Evolutionary conservation across 2,797 vertebrate species (phyloP).

Genomic region (Artibeus lituratus): DNA sequence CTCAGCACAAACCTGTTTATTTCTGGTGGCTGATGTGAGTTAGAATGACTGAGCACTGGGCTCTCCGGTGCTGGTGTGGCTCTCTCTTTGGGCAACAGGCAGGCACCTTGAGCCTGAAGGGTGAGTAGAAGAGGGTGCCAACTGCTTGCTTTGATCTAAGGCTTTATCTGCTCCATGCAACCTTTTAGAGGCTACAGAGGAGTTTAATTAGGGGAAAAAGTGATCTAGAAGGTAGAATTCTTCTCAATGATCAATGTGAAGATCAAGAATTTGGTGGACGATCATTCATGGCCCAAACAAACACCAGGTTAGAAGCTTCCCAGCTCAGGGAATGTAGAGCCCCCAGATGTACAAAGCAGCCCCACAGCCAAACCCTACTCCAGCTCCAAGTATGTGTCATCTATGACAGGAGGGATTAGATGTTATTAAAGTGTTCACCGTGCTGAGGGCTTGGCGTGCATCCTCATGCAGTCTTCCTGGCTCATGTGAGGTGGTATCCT

Average conservation of each 20-base stretch:
- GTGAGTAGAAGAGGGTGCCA: not conserved
- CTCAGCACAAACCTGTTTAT: not conserved
- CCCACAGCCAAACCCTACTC: not conserved
- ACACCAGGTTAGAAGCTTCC: not conserved
- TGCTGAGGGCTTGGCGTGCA: not conserved
- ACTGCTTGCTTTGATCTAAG: not conserved
- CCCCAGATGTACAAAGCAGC: not conserved
- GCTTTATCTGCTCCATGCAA: not conserved
- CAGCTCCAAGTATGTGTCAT: not conserved
- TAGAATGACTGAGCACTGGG: not conserved
- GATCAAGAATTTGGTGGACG: not conserved
- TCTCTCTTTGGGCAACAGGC: not conserved
- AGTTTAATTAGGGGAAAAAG: not conserved
- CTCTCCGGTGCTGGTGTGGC: not conserved
- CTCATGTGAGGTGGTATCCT: not conserved
- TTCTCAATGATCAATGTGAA: not conserved
- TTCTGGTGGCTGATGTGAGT: not conserved
- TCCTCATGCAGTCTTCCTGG: not conserved
- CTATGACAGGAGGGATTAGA: not conserved
- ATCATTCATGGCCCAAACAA: not conserved
- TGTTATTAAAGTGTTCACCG: not conserved
- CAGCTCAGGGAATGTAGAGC: not conserved
- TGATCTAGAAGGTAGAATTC: not conserved
- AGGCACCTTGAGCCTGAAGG: not conserved
- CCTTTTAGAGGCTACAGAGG: not conserved